Evolutionary conservation across 1,140 invertebrate genomes (phyloP).

Genomic region (Aphaenogaster floridana): DNA sequence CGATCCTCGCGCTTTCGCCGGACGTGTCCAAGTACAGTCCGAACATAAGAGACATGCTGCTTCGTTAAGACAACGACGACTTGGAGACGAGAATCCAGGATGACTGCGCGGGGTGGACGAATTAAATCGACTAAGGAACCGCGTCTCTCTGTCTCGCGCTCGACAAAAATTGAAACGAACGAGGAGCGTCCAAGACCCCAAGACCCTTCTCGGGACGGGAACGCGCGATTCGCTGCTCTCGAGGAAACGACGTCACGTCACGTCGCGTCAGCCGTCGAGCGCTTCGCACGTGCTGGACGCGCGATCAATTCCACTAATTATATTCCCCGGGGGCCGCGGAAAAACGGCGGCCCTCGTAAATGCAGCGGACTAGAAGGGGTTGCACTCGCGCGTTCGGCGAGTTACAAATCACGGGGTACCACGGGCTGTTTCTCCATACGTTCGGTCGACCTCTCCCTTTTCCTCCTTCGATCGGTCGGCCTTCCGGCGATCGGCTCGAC

Average conservation of each 20-base stretch:
- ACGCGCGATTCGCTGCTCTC: conserved; percentile 21
- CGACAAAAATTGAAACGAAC: neutral
- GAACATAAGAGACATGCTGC: neutral
- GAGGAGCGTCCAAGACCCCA: neutral
- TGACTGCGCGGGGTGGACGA: conserved; percentile 2
- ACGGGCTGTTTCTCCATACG: neutral
- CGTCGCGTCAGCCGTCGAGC: too few species aligned
- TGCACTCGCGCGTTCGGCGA: conserved; percentile 23
- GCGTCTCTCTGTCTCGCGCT: conserved; percentile 57
- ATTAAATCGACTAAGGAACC: conserved; percentile 25
- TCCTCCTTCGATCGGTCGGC: neutral
- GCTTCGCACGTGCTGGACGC: conserved; percentile 17
- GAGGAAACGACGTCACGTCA: neutral
- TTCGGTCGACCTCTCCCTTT: neutral
- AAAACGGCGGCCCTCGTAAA: conserved; percentile 62
- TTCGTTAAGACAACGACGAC: neutral
- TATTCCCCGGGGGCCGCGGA: conserved; percentile 32
- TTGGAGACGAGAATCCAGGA: neutral
- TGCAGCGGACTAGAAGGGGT: conserved; percentile 75
- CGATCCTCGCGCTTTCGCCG: conserved; percentile 4
- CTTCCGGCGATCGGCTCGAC: neutral
- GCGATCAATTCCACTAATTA: conserved; percentile 67
- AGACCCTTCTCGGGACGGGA: neutral
- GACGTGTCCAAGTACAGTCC: neutral
- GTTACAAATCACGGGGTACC: neutral